These are phyloP conservation scores for Macquaria australasica DNA, from an alignment of 2,113 vertebrate species.

Conservation along the genomic window DNA sequence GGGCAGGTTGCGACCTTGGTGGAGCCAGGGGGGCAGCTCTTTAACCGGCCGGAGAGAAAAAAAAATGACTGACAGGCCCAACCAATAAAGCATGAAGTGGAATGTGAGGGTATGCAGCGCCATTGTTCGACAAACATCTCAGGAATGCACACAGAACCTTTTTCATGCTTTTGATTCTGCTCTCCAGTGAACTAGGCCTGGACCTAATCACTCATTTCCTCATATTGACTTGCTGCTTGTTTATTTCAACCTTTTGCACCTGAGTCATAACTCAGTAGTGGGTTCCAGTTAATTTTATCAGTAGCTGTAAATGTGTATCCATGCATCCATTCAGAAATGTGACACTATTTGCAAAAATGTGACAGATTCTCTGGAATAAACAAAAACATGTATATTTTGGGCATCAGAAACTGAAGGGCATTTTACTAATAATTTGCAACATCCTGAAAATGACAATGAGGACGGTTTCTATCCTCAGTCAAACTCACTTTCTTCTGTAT, in stretches of 20 bases:
- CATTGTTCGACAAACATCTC: slow-evolving; percentile 77
- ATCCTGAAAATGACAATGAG: slow-evolving; percentile 19
- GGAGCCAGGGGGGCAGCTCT: slow-evolving; percentile 20
- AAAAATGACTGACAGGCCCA: slow-evolving; percentile 60
- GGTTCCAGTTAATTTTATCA: no score
- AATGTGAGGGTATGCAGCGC: slow-evolving; percentile 67
- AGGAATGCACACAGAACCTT: slow-evolving; percentile 65
- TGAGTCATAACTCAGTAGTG: no score
- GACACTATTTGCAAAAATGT: slow-evolving; percentile 1
- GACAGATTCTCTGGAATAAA: background rate
- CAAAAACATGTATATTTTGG: background rate
- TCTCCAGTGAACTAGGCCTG: background rate
- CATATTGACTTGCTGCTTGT: slow-evolving; percentile 14
- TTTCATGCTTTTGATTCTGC: slow-evolving; percentile 59
- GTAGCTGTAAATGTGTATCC: background rate
- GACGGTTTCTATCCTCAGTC: slow-evolving; percentile 33
- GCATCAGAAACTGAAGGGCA: no score
- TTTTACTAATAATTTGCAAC: background rate
- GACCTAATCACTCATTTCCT: slow-evolving; percentile 32
- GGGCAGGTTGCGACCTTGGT: slow-evolving; percentile 56
- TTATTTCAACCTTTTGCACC: slow-evolving; percentile 15
- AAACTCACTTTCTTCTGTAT: slow-evolving; percentile 62
- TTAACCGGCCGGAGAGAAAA: slow-evolving; percentile 29
- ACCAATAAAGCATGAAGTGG: slow-evolving; percentile 71
- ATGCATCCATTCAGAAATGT: slow-evolving; percentile 14